Base-by-base conservation (phyloP, 2,888 invertebrate species). In the Plemyria rubiginata region DNA sequence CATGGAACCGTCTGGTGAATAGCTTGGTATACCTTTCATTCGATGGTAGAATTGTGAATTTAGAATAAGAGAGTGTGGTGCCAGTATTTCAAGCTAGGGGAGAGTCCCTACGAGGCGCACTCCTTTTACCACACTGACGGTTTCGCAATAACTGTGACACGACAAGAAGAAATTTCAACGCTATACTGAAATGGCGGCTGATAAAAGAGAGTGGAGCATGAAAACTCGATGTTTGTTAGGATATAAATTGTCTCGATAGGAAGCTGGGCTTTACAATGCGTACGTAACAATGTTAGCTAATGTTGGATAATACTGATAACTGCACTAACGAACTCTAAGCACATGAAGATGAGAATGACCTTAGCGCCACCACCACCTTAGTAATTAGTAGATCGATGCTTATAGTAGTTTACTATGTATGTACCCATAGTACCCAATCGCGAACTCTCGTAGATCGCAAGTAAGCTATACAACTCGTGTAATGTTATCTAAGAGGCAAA, bases 261-360 rank as follows among this genome's bases (percentile, higher is more conserved):
- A 32, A 0, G 32, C 32, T 32, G 32, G 6, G 32, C 32, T 2
- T 32, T 12, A 46, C 4, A 46, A 49, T 3, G 22, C 22, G 22
- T 22, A n/a, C n/a, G 43, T 50, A 52, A 52, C 45, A 28, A 22
- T 12, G 45, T 45, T 45, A 58, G 36, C 29, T 46, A 36, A 52
- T 58, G 38, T 54, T 54, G 54, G 0, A 54, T 58, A 50, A 50
- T n/a, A 53, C 6, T 32, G 54, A 54, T 57, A 58, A 58, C 15
- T 16, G 11, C 32, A 29, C 54, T 55, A 58, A 52, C 51, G 48
- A 59, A 55, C 54, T 54, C 54, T 50, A 50, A 54, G 41, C 41
- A 55, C 28, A 46, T 49, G 49, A 15, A 29, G 40, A 55, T 46
- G 36, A 54, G 50, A 58, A 62, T 50, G 45, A 59, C 59, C 62